These are phyloP conservation scores for roundworm (Caenorhabditis elegans) DNA, from an alignment of 1,140 invertebrate genomes.

Conservation along the genomic window WBcel235 BX284605.5:8201501-8202000, in stretches of 20 bases:
- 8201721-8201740: too few relatives aligned
- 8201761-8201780: too few relatives aligned
- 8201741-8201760: too few relatives aligned
- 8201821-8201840: not conserved
- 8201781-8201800: not conserved
- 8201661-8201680: too few relatives aligned
- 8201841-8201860: not conserved
- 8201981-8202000: conserved; percentile 52
- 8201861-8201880: conserved; percentile 47
- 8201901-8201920: conserved; percentile 54
- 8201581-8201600: too few relatives aligned
- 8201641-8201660: too few relatives aligned
- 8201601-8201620: too few relatives aligned
- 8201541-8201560: too few relatives aligned
- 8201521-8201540: not conserved
- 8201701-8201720: too few relatives aligned
- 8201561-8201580: too few relatives aligned
- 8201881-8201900: conserved; percentile 43
- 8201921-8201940: conserved; percentile 49
- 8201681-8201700: too few relatives aligned
- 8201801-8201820: conserved; percentile 10
- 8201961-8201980: conserved; percentile 42
- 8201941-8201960: conserved; percentile 49
- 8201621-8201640: too few relatives aligned
- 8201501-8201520: not conserved